These are phyloP conservation scores for Formica exsecta DNA, from an alignment of 1,140 invertebrate genomes.

Conservation along the genomic window DNA sequence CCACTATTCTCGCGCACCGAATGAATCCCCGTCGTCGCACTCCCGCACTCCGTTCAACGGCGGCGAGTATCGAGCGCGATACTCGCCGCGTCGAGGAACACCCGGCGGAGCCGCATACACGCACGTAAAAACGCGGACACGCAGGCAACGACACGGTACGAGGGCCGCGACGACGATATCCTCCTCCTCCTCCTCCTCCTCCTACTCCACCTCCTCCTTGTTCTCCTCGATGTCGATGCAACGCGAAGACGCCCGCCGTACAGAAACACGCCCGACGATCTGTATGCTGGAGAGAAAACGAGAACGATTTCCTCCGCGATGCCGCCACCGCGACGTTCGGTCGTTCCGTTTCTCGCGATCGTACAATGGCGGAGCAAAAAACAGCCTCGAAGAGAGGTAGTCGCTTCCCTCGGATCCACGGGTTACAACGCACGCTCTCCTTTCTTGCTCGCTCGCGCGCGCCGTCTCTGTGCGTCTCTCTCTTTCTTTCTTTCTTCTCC, in stretches of 20 bases:
- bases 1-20: slow-evolving; percentile 23
- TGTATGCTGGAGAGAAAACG: slow-evolving; percentile 19
- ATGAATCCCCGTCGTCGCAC: not conserved
- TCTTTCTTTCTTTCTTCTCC: slow-evolving; percentile 16
- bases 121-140: not conserved
- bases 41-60: slow-evolving; percentile 5
- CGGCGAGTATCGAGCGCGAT: slow-evolving; percentile 47
- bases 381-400: slow-evolving; percentile 65
- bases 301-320: slow-evolving; percentile 65
- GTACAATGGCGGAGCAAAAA: slow-evolving; percentile 80
- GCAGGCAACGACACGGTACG: slow-evolving; percentile 2
- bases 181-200: not conserved
- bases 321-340: slow-evolving; percentile 43
- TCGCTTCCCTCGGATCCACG: slow-evolving; percentile 71
- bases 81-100: slow-evolving; percentile 22
- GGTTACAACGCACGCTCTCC: slow-evolving; percentile 51
- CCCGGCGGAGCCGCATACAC: not conserved
- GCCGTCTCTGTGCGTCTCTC: slow-evolving; percentile 5
- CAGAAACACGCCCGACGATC: slow-evolving; percentile 31
- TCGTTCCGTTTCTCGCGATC: slow-evolving; percentile 25
- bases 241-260: slow-evolving; percentile 48
- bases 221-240: no score
- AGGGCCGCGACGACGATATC: slow-evolving; percentile 24
- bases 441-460: slow-evolving; percentile 44
- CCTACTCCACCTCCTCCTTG: not conserved